Evolutionary conservation across 2,113 vertebrate species (phyloP).

Genomic region (Callipepla squamata): DNA sequence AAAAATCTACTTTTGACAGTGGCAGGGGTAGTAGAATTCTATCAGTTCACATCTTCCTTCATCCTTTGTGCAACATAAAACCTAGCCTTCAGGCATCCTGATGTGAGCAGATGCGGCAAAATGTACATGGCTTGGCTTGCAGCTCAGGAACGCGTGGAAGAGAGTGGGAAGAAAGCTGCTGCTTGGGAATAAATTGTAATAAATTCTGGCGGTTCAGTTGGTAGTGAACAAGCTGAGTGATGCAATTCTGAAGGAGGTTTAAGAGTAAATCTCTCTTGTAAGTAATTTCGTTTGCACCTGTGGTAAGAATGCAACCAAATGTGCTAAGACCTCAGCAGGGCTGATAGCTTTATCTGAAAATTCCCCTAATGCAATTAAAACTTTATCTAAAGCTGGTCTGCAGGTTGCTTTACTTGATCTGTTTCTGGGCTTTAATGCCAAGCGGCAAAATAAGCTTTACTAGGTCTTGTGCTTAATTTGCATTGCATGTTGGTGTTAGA

Average conservation of each 20-base stretch:
- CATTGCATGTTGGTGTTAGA: fast-evolving
- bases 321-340: neutral
- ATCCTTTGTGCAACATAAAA: neutral
- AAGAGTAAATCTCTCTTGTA: neutral
- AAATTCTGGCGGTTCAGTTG: neutral
- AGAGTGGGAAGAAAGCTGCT: neutral
- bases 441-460: neutral
- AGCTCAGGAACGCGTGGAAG: neutral
- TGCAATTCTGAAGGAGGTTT: neutral
- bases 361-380: neutral
- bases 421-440: neutral
- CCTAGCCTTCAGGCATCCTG: neutral
- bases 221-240: neutral
- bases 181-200: neutral
- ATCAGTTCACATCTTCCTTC: neutral
- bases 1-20: neutral
- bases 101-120: neutral
- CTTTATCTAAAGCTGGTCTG: neutral
- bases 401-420: neutral
- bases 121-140: neutral
- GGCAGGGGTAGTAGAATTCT: neutral
- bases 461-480: neutral
- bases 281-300: neutral
- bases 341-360: neutral
- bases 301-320: neutral